phyloP scores from a whole-genome alignment of 2,888 invertebrate genomes.

The Apodemia mormo region DNA sequence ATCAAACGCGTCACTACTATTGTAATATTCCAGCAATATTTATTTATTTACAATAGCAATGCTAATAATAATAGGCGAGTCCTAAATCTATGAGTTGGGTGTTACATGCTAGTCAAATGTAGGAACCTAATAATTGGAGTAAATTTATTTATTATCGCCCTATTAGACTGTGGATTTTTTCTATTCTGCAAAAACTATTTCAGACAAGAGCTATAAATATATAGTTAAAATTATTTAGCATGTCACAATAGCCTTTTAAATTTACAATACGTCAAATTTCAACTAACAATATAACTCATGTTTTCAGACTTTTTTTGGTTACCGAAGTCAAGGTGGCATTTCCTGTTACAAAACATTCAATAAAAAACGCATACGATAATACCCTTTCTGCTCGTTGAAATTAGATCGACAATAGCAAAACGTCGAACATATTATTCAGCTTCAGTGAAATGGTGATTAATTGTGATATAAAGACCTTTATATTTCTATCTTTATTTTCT shows the following conservation, averaged over 20 bases:
- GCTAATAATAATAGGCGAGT: no score
- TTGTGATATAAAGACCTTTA: conserved; percentile 74
- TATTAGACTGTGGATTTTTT: no score
- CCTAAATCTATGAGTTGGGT: no score
- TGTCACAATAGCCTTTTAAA: conserved; percentile 67
- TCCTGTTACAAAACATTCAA: conserved; percentile 59
- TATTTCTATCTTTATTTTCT: conserved; percentile 68
- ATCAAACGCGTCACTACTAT: no score
- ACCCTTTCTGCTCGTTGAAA: conserved; percentile 8
- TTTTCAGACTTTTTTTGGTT: conserved; percentile 75
- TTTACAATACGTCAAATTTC: conserved; percentile 79
- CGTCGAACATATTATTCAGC: conserved; percentile 35
- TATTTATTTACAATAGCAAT: no score
- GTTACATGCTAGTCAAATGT: no score
- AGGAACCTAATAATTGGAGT: no score
- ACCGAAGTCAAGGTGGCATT: conserved; percentile 71
- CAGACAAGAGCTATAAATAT: conserved; percentile 44
- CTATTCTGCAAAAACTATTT: no score
- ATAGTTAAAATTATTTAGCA: conserved; percentile 68
- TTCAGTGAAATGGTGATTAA: conserved; percentile 73
- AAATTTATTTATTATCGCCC: no score
- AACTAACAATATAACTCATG: conserved; percentile 74
- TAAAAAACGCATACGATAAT: conserved; percentile 44
- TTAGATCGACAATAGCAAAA: conserved; percentile 45
- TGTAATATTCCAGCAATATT: no score